Evolutionary conservation across 2,888 invertebrate genomes (phyloP).

Genomic region (Dasysyrphus tricinctus): DNA sequence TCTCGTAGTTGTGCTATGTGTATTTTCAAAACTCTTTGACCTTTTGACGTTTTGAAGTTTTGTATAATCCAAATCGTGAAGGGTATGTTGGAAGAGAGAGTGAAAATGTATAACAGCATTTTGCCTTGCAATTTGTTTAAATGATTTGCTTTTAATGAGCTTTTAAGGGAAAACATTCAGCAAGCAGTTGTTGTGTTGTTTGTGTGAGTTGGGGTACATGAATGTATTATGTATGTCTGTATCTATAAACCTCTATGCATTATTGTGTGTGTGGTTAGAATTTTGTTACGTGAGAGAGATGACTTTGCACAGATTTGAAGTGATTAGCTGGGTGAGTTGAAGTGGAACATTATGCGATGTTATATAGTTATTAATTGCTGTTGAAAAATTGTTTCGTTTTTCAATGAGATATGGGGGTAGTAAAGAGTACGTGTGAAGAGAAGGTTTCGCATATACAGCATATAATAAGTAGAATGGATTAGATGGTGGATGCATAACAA

Average conservation of each 20-base stretch:
- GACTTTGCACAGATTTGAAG: conserved; percentile 75
- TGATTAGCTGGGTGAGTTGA: conserved; percentile 74
- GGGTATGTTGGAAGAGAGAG: conserved; percentile 55
- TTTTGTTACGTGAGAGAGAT: conserved; percentile 70
- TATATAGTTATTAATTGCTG: conserved; percentile 75
- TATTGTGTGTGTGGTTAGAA: conserved; percentile 46
- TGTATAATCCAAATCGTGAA: background rate
- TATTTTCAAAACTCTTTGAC: conserved; percentile 67
- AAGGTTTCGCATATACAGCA: background rate
- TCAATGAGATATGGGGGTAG: conserved; percentile 17
- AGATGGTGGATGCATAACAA: conserved; percentile 71
- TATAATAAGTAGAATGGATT: conserved; percentile 28
- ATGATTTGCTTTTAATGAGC: conserved; percentile 74
- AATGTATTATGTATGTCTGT: background rate
- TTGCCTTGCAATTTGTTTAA: conserved; percentile 53
- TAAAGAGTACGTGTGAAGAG: background rate
- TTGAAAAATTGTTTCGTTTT: conserved; percentile 60
- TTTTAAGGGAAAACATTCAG: conserved; percentile 41
- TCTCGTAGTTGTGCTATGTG: conserved; percentile 18
- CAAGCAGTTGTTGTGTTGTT: conserved; percentile 11
- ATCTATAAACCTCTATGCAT: background rate
- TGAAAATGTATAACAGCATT: conserved; percentile 34
- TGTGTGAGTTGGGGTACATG: conserved; percentile 2
- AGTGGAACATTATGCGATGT: conserved; percentile 74
- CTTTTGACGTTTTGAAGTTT: conserved; percentile 71